Evolutionary conservation across 2,113 vertebrate species (phyloP).

Genomic region (Brienomyrus brachyistius): DNA sequence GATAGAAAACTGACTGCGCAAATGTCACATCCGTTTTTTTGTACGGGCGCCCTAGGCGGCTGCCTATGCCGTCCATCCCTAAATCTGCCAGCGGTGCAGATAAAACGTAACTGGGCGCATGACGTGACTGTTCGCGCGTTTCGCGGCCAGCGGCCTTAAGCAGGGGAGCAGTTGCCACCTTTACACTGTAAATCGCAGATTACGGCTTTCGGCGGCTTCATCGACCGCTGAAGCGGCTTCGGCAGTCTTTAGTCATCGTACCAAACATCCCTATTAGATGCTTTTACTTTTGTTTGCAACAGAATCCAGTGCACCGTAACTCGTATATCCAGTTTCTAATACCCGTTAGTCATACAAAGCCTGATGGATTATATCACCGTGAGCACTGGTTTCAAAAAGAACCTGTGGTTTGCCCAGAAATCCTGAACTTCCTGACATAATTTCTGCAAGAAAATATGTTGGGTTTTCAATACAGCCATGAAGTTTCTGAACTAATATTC

Average conservation of each 20-base stretch:
- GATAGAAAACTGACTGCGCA: background rate
- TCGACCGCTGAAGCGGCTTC: background rate
- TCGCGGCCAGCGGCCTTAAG: background rate
- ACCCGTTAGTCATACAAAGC: background rate
- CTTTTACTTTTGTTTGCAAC: background rate
- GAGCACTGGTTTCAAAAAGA: background rate
- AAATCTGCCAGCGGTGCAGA: background rate
- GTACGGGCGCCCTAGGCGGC: no score
- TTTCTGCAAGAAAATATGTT: background rate
- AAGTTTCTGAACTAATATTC: background rate
- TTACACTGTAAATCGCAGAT: background rate
- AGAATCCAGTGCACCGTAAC: background rate
- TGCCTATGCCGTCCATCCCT: background rate
- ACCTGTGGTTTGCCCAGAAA: background rate
- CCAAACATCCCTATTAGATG: background rate
- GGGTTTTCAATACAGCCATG: background rate
- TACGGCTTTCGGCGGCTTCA: background rate
- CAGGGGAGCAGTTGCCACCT: background rate
- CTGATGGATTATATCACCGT: background rate
- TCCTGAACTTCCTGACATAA: background rate
- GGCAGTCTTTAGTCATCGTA: background rate
- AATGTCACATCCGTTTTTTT: background rate
- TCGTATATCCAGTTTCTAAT: background rate
- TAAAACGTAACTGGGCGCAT: background rate
- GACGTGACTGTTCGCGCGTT: background rate